phyloP scores from a whole-genome alignment of 2,888 invertebrate genomes.

The Ophraella communa region DNA sequence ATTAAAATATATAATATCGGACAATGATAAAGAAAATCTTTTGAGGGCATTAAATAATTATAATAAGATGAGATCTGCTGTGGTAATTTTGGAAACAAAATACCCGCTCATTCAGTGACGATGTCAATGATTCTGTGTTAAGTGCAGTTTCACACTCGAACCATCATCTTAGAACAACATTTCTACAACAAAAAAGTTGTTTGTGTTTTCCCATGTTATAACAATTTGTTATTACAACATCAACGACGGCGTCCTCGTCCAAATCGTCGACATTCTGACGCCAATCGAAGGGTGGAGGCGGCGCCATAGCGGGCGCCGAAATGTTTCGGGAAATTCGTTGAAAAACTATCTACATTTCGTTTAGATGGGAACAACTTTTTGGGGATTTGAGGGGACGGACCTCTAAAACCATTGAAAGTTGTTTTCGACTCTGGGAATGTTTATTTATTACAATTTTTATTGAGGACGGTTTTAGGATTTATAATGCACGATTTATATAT shows the following conservation, averaged over 20 bases:
- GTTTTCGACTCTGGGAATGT: constrained; percentile 22
- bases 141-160: constrained; percentile 19
- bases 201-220: constrained; percentile 53
- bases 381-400: constrained; percentile 4
- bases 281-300: constrained; percentile 43
- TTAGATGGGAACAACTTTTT: constrained; percentile 17
- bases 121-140: not conserved
- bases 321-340: constrained; percentile 41
- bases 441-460: constrained; percentile 24
- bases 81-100: not conserved
- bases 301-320: constrained; percentile 53
- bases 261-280: constrained; percentile 32
- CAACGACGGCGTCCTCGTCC: constrained; percentile 41
- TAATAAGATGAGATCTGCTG: too few relatives aligned
- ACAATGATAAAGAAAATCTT: too few relatives aligned
- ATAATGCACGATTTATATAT: not conserved
- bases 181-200: constrained; percentile 43
- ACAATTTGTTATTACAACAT: constrained; percentile 58
- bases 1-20: too few relatives aligned
- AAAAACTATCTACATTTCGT: constrained; percentile 41
- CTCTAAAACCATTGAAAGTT: constrained; percentile 16
- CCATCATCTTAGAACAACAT: constrained; percentile 25
- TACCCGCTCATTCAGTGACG: constrained; percentile 2
- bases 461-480: constrained; percentile 6
- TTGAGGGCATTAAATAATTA: too few relatives aligned